Conservation (phyloP, 2,888 invertebrate genomes). For the Rhagium mordax region DNA sequence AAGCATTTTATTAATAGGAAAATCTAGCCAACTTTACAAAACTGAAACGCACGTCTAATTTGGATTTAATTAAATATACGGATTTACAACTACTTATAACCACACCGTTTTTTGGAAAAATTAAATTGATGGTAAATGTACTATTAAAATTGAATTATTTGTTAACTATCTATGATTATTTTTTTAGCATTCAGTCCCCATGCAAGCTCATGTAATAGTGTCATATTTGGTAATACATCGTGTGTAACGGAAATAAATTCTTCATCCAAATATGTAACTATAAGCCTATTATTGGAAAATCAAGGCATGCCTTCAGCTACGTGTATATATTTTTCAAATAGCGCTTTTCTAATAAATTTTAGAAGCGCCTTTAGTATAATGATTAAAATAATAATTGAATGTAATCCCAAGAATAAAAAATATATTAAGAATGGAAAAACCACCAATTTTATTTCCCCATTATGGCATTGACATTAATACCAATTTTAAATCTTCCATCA, state of each 20-base stretch:
- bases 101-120: background rate
- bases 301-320: background rate
- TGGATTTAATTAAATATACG: background rate
- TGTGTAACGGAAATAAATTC: background rate
- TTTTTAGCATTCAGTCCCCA: background rate
- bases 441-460: no score
- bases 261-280: constrained; percentile 5
- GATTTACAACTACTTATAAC: background rate
- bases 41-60: background rate
- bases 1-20: background rate
- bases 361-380: no score
- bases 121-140: background rate
- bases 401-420: no score
- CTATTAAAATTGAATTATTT: background rate
- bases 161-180: background rate
- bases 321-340: no score
- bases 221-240: background rate
- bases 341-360: no score
- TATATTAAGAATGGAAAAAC: no score
- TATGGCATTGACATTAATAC: no score
- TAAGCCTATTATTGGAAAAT: background rate
- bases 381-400: no score
- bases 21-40: background rate
- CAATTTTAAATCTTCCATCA: no score
- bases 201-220: background rate